Conservation (phyloP, 1,140 invertebrate genomes). For the Lucilia cuprina region DNA sequence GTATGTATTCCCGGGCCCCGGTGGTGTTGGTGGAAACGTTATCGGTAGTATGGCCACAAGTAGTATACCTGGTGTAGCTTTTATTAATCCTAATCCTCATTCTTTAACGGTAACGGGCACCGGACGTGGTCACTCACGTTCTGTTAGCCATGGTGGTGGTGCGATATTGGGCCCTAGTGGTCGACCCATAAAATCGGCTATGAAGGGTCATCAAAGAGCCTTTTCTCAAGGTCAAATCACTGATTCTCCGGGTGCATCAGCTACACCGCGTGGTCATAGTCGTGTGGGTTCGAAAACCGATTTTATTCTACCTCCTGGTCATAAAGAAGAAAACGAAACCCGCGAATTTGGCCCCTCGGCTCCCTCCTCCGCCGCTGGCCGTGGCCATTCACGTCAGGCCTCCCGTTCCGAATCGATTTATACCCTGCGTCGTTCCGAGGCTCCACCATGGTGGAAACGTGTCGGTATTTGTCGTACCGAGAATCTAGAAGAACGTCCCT, state of each 20-base stretch:
- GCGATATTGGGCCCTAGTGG: conserved; percentile 63
- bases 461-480: conserved; percentile 69
- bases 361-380: conserved; percentile 61
- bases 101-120: conserved; percentile 38
- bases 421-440: conserved; percentile 77
- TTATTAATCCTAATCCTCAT: conserved; percentile 39
- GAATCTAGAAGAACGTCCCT: conserved; percentile 72
- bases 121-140: conserved; percentile 73
- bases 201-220: conserved; percentile 79
- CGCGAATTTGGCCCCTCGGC: conserved; percentile 61
- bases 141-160: conserved; percentile 80
- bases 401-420: conserved; percentile 86
- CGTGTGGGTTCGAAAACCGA: conserved; percentile 85
- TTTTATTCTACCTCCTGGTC: conserved; percentile 83
- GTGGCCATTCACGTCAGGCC: conserved; percentile 71
- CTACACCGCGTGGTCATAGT: conserved; percentile 71
- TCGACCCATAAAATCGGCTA: conserved; percentile 72
- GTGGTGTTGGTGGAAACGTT: conserved; percentile 38
- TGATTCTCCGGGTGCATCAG: conserved; percentile 62
- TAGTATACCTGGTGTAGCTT: conserved; percentile 51
- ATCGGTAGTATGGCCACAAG: conserved; percentile 40
- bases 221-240: conserved; percentile 86
- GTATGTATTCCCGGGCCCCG: conserved; percentile 66
- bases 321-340: conserved; percentile 69
- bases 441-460: conserved; percentile 73